Percentiles rank a stretch among this genome's conserved stretches.
These are phyloP conservation scores for Rhadinocentrus ornatus DNA, from an alignment of 2,797 vertebrate genomes.

Conservation along the genomic window DNA sequence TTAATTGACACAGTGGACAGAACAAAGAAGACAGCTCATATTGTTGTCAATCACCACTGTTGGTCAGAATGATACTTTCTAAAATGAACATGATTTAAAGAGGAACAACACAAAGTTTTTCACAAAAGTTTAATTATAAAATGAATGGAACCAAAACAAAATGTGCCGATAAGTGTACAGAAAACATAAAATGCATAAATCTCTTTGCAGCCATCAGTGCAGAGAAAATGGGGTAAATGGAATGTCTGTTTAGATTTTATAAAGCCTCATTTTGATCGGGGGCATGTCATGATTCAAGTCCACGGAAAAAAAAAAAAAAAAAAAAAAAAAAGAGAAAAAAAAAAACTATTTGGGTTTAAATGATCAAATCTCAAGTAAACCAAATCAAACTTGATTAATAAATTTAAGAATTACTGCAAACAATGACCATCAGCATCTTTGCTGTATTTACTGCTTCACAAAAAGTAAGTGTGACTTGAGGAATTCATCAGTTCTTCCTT, in stretches of 20 bases:
- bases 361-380: background rate
- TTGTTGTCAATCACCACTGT: background rate
- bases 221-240: slow-evolving; percentile 24
- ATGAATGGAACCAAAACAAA: slow-evolving; percentile 56
- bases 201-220: slow-evolving; percentile 31
- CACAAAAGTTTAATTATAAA: slow-evolving; percentile 81
- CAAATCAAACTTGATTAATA: background rate
- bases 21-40: too few relatives aligned
- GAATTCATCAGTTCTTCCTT: slow-evolving; percentile 89
- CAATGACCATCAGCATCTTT: slow-evolving; percentile 17
- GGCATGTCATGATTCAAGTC: background rate
- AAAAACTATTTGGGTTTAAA: background rate
- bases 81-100: background rate
- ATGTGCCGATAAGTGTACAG: slow-evolving; percentile 42
- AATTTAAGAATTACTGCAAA: slow-evolving; percentile 16
- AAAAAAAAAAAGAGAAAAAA: background rate
- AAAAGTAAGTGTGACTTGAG: slow-evolving; percentile 3
- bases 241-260: slow-evolving; percentile 40
- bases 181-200: slow-evolving; percentile 26
- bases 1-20: too few relatives aligned
- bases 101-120: slow-evolving; percentile 40
- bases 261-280: background rate
- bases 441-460: slow-evolving; percentile 14
- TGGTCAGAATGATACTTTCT: background rate
- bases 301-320: background rate